Conservation (phyloP, 2,888 invertebrate species). For the Pristionchus maxplancki region DNA sequence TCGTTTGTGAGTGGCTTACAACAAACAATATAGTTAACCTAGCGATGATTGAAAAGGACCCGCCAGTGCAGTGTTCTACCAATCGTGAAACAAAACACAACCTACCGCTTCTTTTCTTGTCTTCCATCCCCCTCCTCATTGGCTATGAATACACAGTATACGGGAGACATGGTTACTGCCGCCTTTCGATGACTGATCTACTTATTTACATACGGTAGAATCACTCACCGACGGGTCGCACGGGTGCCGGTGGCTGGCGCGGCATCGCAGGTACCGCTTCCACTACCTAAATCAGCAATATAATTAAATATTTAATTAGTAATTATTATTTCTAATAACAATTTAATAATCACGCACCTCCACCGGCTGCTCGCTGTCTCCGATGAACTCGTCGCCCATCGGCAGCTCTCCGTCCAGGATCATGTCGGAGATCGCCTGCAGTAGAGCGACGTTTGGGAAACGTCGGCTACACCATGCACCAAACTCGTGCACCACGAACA, state of each 20-base stretch:
- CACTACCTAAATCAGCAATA: neutral
- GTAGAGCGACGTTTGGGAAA: neutral
- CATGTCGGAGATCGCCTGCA: constrained; percentile 1
- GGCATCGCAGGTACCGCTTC: neutral
- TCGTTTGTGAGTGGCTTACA: too few species aligned
- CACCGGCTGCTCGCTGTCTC: constrained; percentile 14
- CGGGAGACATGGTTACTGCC: too few species aligned
- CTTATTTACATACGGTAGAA: too few species aligned
- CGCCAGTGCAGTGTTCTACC: too few species aligned
- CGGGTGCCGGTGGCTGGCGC: neutral
- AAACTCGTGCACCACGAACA: neutral
- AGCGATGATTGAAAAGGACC: too few species aligned
- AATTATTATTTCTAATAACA: neutral
- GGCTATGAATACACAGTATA: too few species aligned
- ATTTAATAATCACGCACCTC: neutral
- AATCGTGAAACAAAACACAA: too few species aligned
- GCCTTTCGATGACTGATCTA: too few species aligned
- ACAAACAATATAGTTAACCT: too few species aligned
- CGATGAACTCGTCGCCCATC: constrained; percentile 41
- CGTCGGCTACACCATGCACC: neutral
- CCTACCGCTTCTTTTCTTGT: too few species aligned
- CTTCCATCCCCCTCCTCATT: too few species aligned
- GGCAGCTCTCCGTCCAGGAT: neutral
- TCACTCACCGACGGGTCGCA: neutral
- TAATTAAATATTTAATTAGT: neutral